Conservation (phyloP, 2,888 invertebrate species). For the Fragum sueziense region DNA sequence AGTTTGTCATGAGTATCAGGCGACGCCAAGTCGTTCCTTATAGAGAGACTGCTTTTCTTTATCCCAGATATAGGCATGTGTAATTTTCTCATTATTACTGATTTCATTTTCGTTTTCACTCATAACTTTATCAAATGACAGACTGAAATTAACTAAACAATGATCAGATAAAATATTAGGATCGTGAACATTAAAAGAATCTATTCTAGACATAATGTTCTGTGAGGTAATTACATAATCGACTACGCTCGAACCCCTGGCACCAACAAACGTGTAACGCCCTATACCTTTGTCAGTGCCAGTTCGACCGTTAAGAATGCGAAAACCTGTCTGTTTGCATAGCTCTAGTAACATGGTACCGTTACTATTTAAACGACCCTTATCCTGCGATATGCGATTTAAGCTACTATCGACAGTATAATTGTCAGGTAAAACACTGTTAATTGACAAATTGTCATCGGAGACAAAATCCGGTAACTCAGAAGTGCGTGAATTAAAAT, state of each 20-base stretch:
- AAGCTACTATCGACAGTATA: not conserved
- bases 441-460: conserved; percentile 1
- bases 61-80: not conserved
- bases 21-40: too few relatives aligned
- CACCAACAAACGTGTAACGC: conserved; percentile 9
- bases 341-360: conserved; percentile 12
- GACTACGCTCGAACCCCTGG: conserved; percentile 19
- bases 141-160: conserved; percentile 9
- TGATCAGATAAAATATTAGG: conserved; percentile 29
- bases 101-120: not conserved
- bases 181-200: conserved; percentile 4
- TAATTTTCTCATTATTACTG: not conserved
- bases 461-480: not conserved
- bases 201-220: not conserved
- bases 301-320: not conserved
- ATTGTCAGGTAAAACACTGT: not conserved
- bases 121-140: not conserved
- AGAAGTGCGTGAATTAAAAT: not conserved
- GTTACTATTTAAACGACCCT: too few relatives aligned
- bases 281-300: conserved; percentile 1
- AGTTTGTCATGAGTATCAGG: too few relatives aligned
- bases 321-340: conserved; percentile 11
- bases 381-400: conserved; percentile 7
- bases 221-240: conserved; percentile 16
- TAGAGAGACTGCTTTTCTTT: not conserved